Conservation (phyloP, 64 coral and sea anemone genomes). For the Porites lutea region DNA sequence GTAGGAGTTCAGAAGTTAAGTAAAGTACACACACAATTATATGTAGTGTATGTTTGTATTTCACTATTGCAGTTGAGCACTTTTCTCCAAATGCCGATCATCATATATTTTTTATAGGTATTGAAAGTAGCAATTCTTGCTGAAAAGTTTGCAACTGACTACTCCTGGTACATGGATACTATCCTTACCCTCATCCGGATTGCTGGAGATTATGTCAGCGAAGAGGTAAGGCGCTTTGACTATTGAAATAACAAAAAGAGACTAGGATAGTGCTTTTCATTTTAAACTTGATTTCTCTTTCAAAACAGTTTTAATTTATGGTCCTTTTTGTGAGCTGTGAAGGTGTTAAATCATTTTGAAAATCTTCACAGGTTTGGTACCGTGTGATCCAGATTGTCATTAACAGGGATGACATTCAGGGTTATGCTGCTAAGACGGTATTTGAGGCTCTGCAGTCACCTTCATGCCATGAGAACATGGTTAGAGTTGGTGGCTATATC, state of each 20-base stretch:
- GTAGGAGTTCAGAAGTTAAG: too few species aligned
- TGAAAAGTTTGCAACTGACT: slow-evolving; percentile 97
- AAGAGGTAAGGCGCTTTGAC: slow-evolving; percentile 66
- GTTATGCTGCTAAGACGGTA: slow-evolving; percentile 98
- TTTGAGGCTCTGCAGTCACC: slow-evolving; percentile 98
- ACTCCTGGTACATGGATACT: slow-evolving; percentile 96
- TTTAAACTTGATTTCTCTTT: neutral
- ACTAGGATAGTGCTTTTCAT: neutral
- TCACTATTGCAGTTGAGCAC: neutral
- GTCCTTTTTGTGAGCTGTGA: neutral
- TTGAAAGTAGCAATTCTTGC: slow-evolving; percentile 96
- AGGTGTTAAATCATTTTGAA: neutral
- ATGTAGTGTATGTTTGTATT: too few species aligned
- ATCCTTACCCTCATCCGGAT: slow-evolving; percentile 90
- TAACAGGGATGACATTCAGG: slow-evolving; percentile 98
- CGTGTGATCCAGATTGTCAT: slow-evolving; percentile 99
- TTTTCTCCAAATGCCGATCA: neutral
- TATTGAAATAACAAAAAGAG: too few species aligned
- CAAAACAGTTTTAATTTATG: too few species aligned
- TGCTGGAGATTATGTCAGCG: slow-evolving; percentile 98
- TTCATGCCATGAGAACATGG: slow-evolving; percentile 96
- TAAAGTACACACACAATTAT: too few species aligned
- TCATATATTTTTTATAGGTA: slow-evolving; percentile 53
- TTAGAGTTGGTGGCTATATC: slow-evolving; percentile 97
- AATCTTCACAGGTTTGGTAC: slow-evolving; percentile 83